Evolutionary conservation across 2,113 vertebrate genomes (phyloP), one percentile per base, ranked within the genome.

Genomic region (Halichoeres trimaculatus): DNA sequence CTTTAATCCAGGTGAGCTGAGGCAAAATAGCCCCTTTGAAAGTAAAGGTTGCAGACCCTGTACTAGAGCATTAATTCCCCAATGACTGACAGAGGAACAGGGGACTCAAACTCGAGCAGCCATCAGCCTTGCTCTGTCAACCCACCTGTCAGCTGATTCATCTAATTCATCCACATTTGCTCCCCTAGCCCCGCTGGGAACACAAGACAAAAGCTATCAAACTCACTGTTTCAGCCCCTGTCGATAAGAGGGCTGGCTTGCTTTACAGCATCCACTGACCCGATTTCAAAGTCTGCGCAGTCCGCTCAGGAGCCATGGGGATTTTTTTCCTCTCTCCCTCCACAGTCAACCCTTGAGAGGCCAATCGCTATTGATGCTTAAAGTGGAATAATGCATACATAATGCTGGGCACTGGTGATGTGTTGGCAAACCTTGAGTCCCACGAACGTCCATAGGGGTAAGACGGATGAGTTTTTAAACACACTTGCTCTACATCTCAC

Each of bases 321-420:
- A 47, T 60, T 76, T 63, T 60, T 24, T 14, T 51, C 23, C 23
- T 57, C 64, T 17, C 36, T 62, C 52, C 3, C 53, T 64, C 55
- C 51, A 50, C 61, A 61, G 40, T 55, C 71, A 61, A 66, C 53
- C 54, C 89, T 71, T 62, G 22, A 68, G 38, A 74, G 56, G 83
- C 58, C 14, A 7, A 70, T 69, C 78, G 60, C 70, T 74, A 89
- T 87, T 9, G 38, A 71, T 74, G 66, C 88, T 90, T 81, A 72
- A 86, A 88, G 79, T 66, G 26, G 76, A 91, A 89, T 85, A 82
- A 83, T 81, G 67, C 85, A 80, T 76, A 36, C 23, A 64, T 68
- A 70, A 66, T 65, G 22, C 54, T 41, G 74, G 59, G 84, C 63
- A 35, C 52, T 34, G 64, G 64, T 41, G 60, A 20, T 77, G 50